Base-by-base conservation (phyloP, 2,113 vertebrate species). In the Illadopsis cleaveri region DNA sequence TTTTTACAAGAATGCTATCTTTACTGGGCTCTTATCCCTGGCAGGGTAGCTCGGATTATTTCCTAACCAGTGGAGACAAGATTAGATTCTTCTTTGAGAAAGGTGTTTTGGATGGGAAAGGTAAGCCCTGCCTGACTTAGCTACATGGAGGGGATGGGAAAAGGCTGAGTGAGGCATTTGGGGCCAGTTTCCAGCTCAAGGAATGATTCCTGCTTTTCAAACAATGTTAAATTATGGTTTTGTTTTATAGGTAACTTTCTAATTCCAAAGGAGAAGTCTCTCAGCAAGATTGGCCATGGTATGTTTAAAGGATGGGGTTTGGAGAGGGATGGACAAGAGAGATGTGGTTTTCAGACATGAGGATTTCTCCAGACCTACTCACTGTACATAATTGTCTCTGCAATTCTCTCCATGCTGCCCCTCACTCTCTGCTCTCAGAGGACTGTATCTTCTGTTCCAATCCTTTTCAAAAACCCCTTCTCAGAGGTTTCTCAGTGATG, bases 241-340 rank as follows among this genome's bases (percentile, higher is more conserved):
- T 96, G 19, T 96, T 89, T 61, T 31, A 5, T 93, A 99, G 99
- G 99, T 40, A 98, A 99, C 70, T 99, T 99, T 94, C 96, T 98
- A 50, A 89, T 99, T 38, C 97, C 98, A 42, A 99, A 97, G 56
- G 98, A 99, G 93, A 98, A 88, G 27, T 99, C 99, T 0, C 23
- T 99, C 65, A 99, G 99, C 97, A 99, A 99, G 98, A 98, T 99
- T 28, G 99, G 99, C 76, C 99, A 99, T 0, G 99, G 99, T 99
- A 95, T 87, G 98, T 88, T 71, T 33, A 53, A 62, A 12, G 54
- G 30, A 14, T 19, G 22, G 38, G 25, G 11, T 33, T 92, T 75
- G 64, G 42, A 33, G 71, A 45, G 66, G 42, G 31, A 11, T 24
- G 22, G 40, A 12, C 14, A 38, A 17, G 24, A 60, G 70, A 21